Base-by-base conservation (phyloP, 2,113 vertebrate genomes). In the Pyrgilauda ruficollis region DNA sequence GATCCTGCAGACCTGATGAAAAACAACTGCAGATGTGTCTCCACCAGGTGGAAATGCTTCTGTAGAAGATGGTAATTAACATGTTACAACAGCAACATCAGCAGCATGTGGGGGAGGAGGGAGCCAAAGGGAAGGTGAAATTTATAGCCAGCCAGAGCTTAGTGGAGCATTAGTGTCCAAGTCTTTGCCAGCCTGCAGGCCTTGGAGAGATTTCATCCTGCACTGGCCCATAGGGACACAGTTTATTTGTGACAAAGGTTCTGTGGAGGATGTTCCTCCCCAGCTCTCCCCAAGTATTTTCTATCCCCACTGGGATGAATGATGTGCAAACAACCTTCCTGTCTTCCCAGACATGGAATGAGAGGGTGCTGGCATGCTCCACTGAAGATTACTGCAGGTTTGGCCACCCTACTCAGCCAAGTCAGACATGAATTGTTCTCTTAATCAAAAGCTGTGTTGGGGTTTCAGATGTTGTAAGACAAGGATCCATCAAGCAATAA, bases 11-110 rank as follows among this genome's bases (percentile, higher is more conserved):
- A 53, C 12, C 53, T 55, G 33, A 64, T 7, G 19, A 78, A 15
- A 13, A 33, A 26, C 20, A 49, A 8, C 0, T 1, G 49, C 23
- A 81, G 43, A 8, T 4, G 2, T 8, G 30, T 44, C 15, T 63
- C 44, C n/a, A 16, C 35, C 43, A 39, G 59, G 31, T 59, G 21
- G 18, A 33, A 63, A 43, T 9, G 41, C 33, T 21, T 61, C 50
- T 55, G 59, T 5, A 41, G 23, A 64, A 33, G 20, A 17, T 10
- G 4, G 59, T 46, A 55, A 50, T 41, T 44, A 67, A 30, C 15
- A 19, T 6, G 41, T 69, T 41, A 46, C 9, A 64, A 7, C 41
- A 66, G 30, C 19, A 4, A 23, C 28, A 33, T 21, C 35, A 27
- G 14, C 14, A 80, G 28, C 7, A 19, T 11, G 15, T 13, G 5